Base-by-base conservation (phyloP, 1,140 invertebrate genomes). In the Drosophila persimilis region DNA sequence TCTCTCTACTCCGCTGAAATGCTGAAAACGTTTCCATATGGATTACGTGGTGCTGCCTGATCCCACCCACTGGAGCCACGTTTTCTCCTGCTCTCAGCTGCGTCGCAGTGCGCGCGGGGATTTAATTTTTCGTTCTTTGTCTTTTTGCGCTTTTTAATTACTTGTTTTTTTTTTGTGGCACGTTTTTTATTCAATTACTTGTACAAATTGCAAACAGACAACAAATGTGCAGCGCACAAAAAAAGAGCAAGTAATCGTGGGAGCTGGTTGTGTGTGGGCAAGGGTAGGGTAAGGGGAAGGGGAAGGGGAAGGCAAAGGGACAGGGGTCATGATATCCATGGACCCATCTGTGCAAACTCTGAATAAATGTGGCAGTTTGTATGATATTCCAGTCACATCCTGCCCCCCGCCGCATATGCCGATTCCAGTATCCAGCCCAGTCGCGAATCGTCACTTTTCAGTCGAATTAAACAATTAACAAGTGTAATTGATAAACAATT, bases 401-500 rank as follows among this genome's bases (percentile, higher is more conserved):
- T 29, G n/a, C 20, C 7, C 15, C 9, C 11, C 13, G 15, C 15
- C 4, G 2, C 7, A 26, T 26, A 26, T 31, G 29, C 29, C 44
- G 6, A 7, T 50, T 46, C 45, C 29, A 31, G 29, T 8, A 31
- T 17, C 35, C 17, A 20, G 24, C 26, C 24, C 64, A 6, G 26
- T 31, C 62, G 69, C 63, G 64, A 72, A 56, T 51, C 63, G 56
- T 74, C 74, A 78, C 79, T 74, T 84, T 78, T 54, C 73, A 74
- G 70, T 56, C 62, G 81, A 62, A 85, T 85, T 85, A 77, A 86
- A 73, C 73, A 85, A 85, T 85, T 85, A 85, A 77, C 77, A 86
- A 81, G 62, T 77, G 77, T 77, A 85, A 85, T 85, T 85, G 83
- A 85, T 86, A 81, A 86, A 77, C 81, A 85, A 85, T 85, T 85